Evolutionary conservation across 2,113 vertebrate species (phyloP).

Genomic region (Sinocyclocheilus rhinocerous): DNA sequence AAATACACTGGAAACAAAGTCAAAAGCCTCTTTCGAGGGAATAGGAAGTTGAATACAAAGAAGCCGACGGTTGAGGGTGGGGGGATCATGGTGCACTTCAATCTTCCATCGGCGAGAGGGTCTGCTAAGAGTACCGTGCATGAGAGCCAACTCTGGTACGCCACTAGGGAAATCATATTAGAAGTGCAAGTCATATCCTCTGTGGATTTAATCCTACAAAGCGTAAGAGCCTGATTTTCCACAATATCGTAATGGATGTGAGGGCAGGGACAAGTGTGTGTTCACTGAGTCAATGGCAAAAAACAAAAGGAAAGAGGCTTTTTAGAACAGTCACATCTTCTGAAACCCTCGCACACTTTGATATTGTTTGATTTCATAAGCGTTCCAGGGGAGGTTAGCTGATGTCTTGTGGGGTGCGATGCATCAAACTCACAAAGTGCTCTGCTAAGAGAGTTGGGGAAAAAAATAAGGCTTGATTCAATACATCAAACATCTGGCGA

Average conservation of each 20-base stretch:
- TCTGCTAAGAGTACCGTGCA: not conserved
- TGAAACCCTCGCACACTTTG: not conserved
- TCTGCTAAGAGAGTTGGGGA: not conserved
- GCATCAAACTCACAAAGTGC: conserved; percentile 6
- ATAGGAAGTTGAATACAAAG: conserved; percentile 43
- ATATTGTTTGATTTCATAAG: conserved; percentile 31
- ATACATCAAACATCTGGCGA: conserved; percentile 32
- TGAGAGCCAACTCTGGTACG: not conserved
- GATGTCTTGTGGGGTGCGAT: not conserved
- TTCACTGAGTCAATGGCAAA: conserved; percentile 1
- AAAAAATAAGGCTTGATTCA: not conserved
- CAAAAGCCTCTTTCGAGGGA: conserved; percentile 21
- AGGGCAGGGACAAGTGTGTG: not conserved
- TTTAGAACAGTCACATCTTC: conserved; percentile 13
- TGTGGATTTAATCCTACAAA: conserved; percentile 69
- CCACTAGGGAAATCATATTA: conserved; percentile 76
- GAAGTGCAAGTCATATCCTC: conserved; percentile 63
- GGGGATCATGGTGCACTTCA: conserved; percentile 36
- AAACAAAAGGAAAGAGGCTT: conserved; percentile 1
- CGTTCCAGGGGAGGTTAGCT: not conserved
- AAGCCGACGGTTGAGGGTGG: not conserved
- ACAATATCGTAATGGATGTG: conserved; percentile 76
- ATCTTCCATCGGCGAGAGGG: conserved; percentile 38
- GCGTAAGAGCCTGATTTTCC: conserved; percentile 66
- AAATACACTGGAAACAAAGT: conserved; percentile 40